Evolutionary conservation across 2,888 invertebrate genomes (phyloP).

Genomic region (Synanthedon myopaeformis): DNA sequence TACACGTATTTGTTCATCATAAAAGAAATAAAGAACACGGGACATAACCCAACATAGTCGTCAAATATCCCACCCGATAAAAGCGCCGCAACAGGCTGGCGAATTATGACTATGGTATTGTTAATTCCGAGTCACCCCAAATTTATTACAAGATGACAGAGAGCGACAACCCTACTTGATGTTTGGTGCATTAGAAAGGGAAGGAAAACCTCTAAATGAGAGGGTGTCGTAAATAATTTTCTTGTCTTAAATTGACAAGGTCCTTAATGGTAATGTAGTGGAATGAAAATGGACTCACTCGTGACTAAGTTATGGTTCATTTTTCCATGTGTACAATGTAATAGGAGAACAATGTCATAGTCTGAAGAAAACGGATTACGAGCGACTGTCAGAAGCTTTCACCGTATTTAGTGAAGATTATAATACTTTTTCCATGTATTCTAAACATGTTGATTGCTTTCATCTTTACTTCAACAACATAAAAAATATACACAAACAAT

Average conservation of each 20-base stretch:
- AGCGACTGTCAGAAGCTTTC: conserved; percentile 42
- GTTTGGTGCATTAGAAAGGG: conserved; percentile 25
- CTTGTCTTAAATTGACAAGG: conserved; percentile 43
- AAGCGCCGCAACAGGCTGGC: conserved; percentile 39
- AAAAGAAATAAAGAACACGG: neutral
- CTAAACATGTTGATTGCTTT: neutral
- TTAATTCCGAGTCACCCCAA: conserved; percentile 54
- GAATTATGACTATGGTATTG: conserved; percentile 51
- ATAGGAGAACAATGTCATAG: conserved; percentile 35
- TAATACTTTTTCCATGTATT: conserved; percentile 5
- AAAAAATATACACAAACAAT: too few species aligned
- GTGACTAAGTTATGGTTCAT: conserved; percentile 11
- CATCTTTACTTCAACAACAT: too few species aligned
- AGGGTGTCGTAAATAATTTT: conserved; percentile 59
- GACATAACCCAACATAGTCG: conserved; percentile 12
- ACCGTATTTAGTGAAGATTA: conserved; percentile 43
- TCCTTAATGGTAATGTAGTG: conserved; percentile 23
- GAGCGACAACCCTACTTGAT: conserved; percentile 23
- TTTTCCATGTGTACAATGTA: conserved; percentile 14
- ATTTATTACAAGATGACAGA: conserved; percentile 39
- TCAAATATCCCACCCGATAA: conserved; percentile 29
- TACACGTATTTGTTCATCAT: neutral
- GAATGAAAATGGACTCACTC: conserved; percentile 14
- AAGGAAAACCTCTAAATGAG: conserved; percentile 43
- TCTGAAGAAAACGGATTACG: conserved; percentile 44